These are phyloP conservation scores for Lycaon pictus DNA, from an alignment of 2,113 vertebrate genomes.

Conservation along the genomic window DNA sequence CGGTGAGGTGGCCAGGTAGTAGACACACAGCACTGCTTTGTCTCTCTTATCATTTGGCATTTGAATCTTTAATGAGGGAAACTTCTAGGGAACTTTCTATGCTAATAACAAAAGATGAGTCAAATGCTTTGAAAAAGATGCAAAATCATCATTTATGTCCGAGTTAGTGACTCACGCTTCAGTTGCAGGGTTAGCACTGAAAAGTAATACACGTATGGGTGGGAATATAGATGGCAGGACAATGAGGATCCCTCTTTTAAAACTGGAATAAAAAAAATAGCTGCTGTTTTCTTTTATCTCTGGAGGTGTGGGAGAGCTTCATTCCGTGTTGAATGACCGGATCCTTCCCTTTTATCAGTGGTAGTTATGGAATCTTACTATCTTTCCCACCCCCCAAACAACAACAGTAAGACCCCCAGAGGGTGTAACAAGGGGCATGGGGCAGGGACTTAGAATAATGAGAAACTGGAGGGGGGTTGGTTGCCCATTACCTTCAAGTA, in stretches of 20 bases:
- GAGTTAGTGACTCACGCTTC: background rate
- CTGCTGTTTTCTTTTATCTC: background rate
- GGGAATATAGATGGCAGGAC: background rate
- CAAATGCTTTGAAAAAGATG: conserved; percentile 38
- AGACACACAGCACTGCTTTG: background rate
- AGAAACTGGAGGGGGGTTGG: background rate
- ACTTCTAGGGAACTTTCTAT: background rate
- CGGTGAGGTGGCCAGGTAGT: background rate
- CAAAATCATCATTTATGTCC: conserved; percentile 16
- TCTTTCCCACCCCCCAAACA: accelerated
- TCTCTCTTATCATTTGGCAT: background rate
- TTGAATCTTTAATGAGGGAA: background rate
- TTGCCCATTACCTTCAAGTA: background rate
- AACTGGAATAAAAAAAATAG: background rate
- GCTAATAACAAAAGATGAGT: conserved; percentile 17
- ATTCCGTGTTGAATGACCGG: background rate
- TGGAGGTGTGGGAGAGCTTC: background rate
- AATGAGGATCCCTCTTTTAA: background rate
- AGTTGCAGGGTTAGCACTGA: background rate
- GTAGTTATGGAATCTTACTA: background rate
- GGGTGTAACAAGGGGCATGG: background rate
- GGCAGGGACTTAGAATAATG: background rate
- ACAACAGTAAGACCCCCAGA: background rate
- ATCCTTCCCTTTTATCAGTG: too few species aligned
- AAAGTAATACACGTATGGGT: background rate